A percentile compares a stretch with the other conserved stretches of the same genome.
These are phyloP conservation scores for Gulo gulo DNA, from an alignment of 2,113 vertebrate genomes.

Conservation along the genomic window DNA sequence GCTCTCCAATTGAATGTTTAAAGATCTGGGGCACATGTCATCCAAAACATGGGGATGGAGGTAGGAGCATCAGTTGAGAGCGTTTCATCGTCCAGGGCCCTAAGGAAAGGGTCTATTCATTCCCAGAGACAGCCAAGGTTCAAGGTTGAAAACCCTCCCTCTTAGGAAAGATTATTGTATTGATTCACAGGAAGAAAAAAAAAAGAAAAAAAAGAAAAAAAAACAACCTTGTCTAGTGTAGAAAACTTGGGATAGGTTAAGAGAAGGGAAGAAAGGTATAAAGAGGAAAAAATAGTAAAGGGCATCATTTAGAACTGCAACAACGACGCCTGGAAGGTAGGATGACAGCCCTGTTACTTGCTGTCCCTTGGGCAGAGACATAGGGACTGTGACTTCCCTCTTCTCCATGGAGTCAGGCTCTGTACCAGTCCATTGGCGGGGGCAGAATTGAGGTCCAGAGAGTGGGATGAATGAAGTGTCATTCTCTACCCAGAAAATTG, in stretches of 20 bases:
- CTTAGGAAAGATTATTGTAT: not conserved
- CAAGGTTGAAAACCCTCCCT: not conserved
- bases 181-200: not conserved
- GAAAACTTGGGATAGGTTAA: not conserved
- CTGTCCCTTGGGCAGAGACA: not conserved
- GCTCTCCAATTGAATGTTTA: not conserved
- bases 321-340: accelerated
- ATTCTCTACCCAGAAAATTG: not conserved
- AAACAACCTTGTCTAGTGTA: no score
- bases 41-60: no score
- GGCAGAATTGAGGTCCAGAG: not conserved
- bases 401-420: not conserved
- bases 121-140: not conserved
- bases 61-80: not conserved
- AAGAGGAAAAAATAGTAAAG: not conserved
- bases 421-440: not conserved
- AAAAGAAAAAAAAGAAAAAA: accelerated
- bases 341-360: accelerated
- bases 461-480: not conserved
- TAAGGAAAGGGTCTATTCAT: not conserved
- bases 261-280: not conserved
- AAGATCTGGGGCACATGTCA: not conserved
- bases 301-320: not conserved
- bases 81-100: not conserved
- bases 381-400: accelerated